phyloP scores from a whole-genome alignment of 2,888 invertebrate species.

The Orchesella flavescens region DNA sequence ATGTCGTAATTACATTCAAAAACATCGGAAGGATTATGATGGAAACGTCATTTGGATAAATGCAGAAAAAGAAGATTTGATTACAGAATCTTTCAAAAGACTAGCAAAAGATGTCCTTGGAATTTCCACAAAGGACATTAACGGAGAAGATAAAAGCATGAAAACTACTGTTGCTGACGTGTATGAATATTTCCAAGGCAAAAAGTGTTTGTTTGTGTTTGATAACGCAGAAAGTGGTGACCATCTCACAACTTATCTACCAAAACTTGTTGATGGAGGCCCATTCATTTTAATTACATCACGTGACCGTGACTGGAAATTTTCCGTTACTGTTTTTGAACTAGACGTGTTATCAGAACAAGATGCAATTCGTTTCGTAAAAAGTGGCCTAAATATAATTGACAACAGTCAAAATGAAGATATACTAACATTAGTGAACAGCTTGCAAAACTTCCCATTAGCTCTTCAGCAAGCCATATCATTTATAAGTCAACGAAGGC shows the following conservation, averaged over 20 bases:
- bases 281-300: background rate
- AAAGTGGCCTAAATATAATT: background rate
- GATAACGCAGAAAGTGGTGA: background rate
- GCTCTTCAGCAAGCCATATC: slow-evolving; percentile 19
- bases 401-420: background rate
- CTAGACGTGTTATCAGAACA: background rate
- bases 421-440: background rate
- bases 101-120: background rate
- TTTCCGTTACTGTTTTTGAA: background rate
- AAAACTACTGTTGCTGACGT: background rate
- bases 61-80: background rate
- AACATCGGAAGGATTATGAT: slow-evolving; percentile 6
- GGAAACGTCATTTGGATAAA: slow-evolving; percentile 1
- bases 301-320: slow-evolving; percentile 1
- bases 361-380: slow-evolving; percentile 4
- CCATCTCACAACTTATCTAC: background rate
- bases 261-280: background rate
- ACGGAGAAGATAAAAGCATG: background rate
- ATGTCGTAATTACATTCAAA: background rate
- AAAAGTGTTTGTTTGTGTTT: background rate
- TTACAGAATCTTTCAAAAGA: background rate
- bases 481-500: background rate
- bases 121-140: background rate
- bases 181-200: background rate
- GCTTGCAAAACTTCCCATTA: background rate